Base-by-base conservation (phyloP, 2,797 vertebrate genomes). In the Heliangelus exortis region DNA sequence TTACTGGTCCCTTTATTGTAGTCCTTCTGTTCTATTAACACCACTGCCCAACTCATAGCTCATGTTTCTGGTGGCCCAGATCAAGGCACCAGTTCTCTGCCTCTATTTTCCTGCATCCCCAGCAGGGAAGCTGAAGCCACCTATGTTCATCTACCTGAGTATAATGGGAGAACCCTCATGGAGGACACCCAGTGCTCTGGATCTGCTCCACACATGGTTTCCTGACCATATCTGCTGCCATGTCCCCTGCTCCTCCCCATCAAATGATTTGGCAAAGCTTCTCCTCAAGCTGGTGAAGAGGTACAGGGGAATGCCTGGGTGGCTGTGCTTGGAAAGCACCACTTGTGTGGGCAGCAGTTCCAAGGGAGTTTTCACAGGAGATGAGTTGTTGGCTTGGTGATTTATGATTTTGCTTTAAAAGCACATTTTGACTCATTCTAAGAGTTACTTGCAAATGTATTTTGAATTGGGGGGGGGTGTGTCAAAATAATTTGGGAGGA, bases 41-140 rank as follows among this genome's bases (percentile, higher is more conserved):
- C 22, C 7, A 26, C 79, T 77, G 9, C 25, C 54, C 12, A 62
- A 10, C 22, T 81, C 0, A 1, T 53, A 59, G 31, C 29, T 81
- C 34, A 45, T 3, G 1, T 6, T 71, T 34, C 3, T 18, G 15
- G 15, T 53, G 0, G 0, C 9, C 12, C 33, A n/a, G 8, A 28
- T 29, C 15, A 5, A 34, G 28, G 28, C 33, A 39, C 10, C 5
- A 57, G 6, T 4, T 89, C 34, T 29, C 29, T 63, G 34, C n/a
- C 9, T 39, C 28, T 53, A 43, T 47, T 16, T 78, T 68, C 31
- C 13, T 31, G 50, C 36, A 23, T 84, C 10, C 20, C 13, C 39
- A 33, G 33, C 31, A 57, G 45, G 34, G 26, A 72, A 63, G 11
- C 19, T 84, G n/a, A 53, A 89, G 50, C 78, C 4, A 11, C 45